phyloP scores from a whole-genome alignment of 2,113 vertebrate genomes.

The Chamaetylas fuelleborni region DNA sequence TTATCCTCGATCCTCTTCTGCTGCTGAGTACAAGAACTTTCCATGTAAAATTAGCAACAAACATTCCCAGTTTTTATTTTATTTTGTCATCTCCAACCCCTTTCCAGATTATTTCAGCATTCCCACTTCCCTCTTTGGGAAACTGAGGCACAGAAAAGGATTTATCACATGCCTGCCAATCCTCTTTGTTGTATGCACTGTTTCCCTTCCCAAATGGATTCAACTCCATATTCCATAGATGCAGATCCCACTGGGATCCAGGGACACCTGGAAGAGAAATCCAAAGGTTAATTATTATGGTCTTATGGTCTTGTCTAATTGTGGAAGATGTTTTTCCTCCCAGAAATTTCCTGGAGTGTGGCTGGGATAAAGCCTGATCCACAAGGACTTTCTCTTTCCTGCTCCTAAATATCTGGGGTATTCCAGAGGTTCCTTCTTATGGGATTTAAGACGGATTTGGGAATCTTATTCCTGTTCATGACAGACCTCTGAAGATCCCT shows the following conservation, averaged over 20 bases:
- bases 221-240: background rate
- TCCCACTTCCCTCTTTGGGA: background rate
- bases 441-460: background rate
- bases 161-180: background rate
- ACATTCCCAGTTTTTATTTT: background rate
- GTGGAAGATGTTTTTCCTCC: fast-evolving
- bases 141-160: background rate
- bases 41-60: background rate
- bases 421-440: background rate
- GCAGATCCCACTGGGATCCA: background rate
- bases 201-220: background rate
- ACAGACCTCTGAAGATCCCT: background rate
- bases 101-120: background rate
- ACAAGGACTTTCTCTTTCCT: background rate
- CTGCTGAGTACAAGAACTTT: background rate
- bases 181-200: background rate
- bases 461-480: background rate
- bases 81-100: background rate
- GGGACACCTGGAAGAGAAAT: background rate
- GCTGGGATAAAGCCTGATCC: background rate
- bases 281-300: background rate
- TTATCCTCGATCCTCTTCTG: background rate
- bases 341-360: background rate
- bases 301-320: background rate
- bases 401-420: background rate